phyloP scores from a whole-genome alignment of 2,888 invertebrate species.

The Drosophila antonietae region DNA sequence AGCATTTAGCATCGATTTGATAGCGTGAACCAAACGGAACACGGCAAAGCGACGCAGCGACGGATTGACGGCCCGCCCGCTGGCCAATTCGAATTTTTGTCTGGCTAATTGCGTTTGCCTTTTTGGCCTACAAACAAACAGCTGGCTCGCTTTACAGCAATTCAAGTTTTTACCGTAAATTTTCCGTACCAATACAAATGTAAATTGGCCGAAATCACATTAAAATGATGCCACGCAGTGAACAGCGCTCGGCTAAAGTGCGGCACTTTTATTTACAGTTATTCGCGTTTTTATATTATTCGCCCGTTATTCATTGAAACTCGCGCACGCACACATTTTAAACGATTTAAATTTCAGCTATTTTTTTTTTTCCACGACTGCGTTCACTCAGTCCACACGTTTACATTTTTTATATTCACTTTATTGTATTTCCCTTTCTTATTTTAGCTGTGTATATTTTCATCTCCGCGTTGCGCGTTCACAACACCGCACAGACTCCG shows the following conservation, averaged over 20 bases:
- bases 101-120: conserved; percentile 28
- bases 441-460: conserved; percentile 11
- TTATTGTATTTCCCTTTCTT: conserved; percentile 30
- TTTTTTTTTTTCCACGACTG: conserved; percentile 21
- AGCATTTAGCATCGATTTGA: conserved; percentile 40
- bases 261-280: conserved; percentile 29
- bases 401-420: conserved; percentile 54
- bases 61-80: conserved; percentile 4
- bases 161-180: conserved; percentile 23
- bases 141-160: conserved; percentile 52
- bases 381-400: conserved; percentile 34
- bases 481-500: conserved; percentile 67
- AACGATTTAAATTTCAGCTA: conserved; percentile 35
- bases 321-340: conserved; percentile 24
- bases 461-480: conserved; percentile 43
- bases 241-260: background rate
- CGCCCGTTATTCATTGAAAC: conserved; percentile 1
- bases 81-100: conserved; percentile 9
- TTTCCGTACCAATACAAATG: conserved; percentile 33
- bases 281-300: conserved; percentile 7
- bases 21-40: conserved; percentile 1
- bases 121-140: conserved; percentile 30
- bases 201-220: conserved; percentile 27
- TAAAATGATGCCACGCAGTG: conserved; percentile 17
- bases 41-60: background rate